Percentiles rank a stretch among this genome's conserved stretches.
Evolutionary conservation across 2,113 vertebrate species (phyloP).

Genomic region (Equus przewalskii): DNA sequence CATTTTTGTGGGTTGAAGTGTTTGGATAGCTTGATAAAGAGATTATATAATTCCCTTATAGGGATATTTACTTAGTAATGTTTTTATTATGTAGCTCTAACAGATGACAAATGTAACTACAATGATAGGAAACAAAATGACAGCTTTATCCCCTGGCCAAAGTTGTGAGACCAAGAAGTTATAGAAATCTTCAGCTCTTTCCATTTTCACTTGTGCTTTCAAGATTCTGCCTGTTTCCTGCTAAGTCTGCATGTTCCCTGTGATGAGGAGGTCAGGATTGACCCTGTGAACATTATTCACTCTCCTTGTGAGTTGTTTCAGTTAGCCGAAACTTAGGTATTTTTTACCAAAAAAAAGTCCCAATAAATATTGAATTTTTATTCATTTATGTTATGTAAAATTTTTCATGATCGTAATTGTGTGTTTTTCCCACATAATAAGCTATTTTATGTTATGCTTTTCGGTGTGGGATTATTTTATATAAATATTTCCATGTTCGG

Average conservation of each 20-base stretch:
- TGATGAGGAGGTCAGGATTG: not conserved
- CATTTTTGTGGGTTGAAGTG: constrained; percentile 81
- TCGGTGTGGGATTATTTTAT: constrained; percentile 33
- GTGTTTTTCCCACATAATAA: not conserved
- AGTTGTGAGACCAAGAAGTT: not conserved
- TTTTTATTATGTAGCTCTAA: constrained; percentile 72
- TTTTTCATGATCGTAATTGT: not conserved
- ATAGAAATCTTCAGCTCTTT: not conserved
- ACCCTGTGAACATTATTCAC: not conserved
- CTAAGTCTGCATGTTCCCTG: not conserved
- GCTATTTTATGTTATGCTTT: constrained; percentile 1
- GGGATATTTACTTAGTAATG: constrained; percentile 68
- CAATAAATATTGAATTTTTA: constrained; percentile 45
- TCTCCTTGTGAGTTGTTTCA: not conserved
- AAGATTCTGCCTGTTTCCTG: not conserved
- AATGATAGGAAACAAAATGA: constrained; percentile 48
- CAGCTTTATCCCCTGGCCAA: not conserved
- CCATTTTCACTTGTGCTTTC: not conserved
- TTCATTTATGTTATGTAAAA: constrained; percentile 45
- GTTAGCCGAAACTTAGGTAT: not conserved
- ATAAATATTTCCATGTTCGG: constrained; percentile 15
- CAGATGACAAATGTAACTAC: constrained; percentile 58
- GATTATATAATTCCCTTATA: constrained; percentile 78
- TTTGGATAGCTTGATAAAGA: constrained; percentile 77
- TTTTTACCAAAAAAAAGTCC: not conserved